Evolutionary conservation across 2,797 vertebrate genomes (phyloP), one percentile per base, ranked within the genome.

Genomic region (Lates japonicus): DNA sequence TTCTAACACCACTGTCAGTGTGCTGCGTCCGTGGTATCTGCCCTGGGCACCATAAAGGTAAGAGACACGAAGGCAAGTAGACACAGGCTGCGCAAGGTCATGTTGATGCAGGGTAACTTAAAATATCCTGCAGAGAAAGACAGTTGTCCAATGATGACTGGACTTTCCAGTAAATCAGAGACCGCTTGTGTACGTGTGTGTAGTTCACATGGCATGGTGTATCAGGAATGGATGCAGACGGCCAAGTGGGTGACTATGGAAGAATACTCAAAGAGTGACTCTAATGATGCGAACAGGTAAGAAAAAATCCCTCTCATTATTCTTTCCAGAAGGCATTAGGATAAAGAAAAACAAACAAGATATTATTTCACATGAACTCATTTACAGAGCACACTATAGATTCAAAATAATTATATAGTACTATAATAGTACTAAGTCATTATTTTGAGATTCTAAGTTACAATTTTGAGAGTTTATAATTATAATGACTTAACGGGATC

Each of bases 31-130:
- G 6, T 98, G 97, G 97, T 99, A 97, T 93, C 95, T 99, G 90
- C 98, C 98, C 11, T 99, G 98, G 98, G 98, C 84, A 99, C 84
- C 89, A 95, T 70, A 94, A 97, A 97, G 98, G 98, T 99, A 90
- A 88, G 54, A 72, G 13, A 57, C 31, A 0, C 22, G 25, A 10
- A n/a, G 20, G 42, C 74, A 29, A 48, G 33, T 41, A 57, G 54
- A 71, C 31, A 29, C 17, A 33, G n/a, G 16, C 33, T 55, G 4
- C 62, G 39, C 35, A 12, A 16, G n/a, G 10, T 29, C 22, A 16
- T 16, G 22, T 19, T 80, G 16, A 29, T 79, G 17, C 49, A 75
- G 44, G 66, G 2, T 17, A 52, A 54, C 22, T 78, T 49, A 37
- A 55, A 76, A 71, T 49, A 42, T 22, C 19, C 33, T 22, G 31